phyloP scores from a whole-genome alignment of 2,113 vertebrate genomes.

The Eulacestoma nigropectus region DNA sequence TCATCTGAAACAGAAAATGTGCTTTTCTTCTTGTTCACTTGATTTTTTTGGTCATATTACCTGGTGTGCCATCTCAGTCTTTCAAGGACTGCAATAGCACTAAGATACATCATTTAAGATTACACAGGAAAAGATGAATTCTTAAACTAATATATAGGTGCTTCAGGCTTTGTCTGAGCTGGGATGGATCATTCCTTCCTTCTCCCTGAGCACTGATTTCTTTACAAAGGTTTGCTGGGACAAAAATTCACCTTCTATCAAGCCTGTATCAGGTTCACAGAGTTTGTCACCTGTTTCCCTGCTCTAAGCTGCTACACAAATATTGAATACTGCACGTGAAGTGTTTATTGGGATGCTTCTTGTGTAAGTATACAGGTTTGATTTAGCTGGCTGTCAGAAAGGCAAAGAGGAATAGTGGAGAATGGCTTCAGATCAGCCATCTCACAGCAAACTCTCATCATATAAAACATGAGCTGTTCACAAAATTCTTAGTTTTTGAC shows the following conservation, averaged over 20 bases:
- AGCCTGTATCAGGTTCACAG: background rate
- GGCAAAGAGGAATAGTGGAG: background rate
- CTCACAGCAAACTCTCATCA: background rate
- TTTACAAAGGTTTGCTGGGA: background rate
- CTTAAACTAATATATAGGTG: background rate
- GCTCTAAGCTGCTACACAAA: background rate
- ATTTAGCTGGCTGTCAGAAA: background rate
- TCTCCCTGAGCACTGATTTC: background rate
- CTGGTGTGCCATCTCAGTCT: background rate
- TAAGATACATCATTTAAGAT: background rate
- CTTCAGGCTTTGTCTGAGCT: background rate
- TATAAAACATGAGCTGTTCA: background rate
- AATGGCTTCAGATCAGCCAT: background rate
- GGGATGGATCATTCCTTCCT: background rate
- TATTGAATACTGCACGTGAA: background rate
- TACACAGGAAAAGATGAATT: background rate
- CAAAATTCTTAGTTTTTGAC: background rate
- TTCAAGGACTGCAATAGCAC: background rate
- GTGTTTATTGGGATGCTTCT: background rate
- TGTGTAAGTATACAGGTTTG: background rate
- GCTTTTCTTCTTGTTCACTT: background rate
- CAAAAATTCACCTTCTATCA: background rate
- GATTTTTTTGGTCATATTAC: background rate
- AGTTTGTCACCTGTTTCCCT: background rate
- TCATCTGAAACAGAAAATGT: background rate